Percentiles rank a stretch among this genome's conserved stretches.
Evolutionary conservation across 2,113 vertebrate genomes (phyloP).

Genomic region (Canis aureus): DNA sequence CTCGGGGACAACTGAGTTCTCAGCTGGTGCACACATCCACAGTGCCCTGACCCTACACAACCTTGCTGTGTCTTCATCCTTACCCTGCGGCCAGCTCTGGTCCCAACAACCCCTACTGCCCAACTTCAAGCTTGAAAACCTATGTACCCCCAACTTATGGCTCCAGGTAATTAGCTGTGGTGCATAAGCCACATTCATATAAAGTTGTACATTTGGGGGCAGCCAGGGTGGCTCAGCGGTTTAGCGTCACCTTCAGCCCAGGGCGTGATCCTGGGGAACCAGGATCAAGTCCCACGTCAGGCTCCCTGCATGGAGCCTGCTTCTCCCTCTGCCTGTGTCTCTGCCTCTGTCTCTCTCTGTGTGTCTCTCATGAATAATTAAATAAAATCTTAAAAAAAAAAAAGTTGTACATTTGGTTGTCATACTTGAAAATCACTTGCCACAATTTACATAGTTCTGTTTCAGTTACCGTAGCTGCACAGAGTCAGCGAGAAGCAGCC

Average conservation of each 20-base stretch:
- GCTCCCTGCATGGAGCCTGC: no score
- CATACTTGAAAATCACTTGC: background rate
- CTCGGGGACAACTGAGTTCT: background rate
- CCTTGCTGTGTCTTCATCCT: background rate
- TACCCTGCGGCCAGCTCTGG: background rate
- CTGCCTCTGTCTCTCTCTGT: no score
- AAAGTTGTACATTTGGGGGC: background rate
- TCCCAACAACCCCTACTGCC: background rate
- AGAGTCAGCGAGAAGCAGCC: background rate
- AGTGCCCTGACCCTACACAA: background rate
- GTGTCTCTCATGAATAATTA: no score
- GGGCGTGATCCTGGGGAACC: no score
- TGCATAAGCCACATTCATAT: background rate
- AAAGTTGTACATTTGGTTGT: conserved; percentile 6
- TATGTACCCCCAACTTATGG: background rate
- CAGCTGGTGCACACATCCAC: background rate
- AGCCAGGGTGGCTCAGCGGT: no score
- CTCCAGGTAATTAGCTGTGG: background rate
- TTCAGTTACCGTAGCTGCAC: background rate
- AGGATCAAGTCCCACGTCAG: no score
- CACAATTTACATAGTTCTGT: background rate
- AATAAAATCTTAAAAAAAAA: background rate
- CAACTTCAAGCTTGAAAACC: background rate
- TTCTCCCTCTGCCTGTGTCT: no score
- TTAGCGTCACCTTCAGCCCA: no score